A percentile compares a stretch with the other conserved stretches of the same genome.
Conservation (phyloP, 1,140 invertebrate genomes). For the Macrostomum lignano region DNA sequence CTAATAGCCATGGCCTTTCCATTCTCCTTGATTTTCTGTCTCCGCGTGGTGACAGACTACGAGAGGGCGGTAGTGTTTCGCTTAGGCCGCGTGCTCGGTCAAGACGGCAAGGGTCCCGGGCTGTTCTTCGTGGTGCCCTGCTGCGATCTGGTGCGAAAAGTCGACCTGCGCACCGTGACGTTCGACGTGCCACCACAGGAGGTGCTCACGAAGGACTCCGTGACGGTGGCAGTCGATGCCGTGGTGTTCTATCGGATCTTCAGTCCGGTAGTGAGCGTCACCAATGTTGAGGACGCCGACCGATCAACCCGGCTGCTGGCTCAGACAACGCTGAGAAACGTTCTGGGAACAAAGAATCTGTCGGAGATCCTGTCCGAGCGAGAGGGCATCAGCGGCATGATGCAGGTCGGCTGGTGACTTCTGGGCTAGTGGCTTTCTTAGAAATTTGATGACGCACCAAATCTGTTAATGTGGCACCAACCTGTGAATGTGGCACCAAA, state of each 20-base stretch:
- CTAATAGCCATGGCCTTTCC: too few species aligned
- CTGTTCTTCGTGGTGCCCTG: conserved; percentile 9
- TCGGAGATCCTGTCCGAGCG: conserved; percentile 8
- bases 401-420: conserved; percentile 7
- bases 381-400: conserved; percentile 7
- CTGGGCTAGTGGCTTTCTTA: too few species aligned
- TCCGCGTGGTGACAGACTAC: conserved; percentile 13
- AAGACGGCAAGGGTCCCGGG: conserved; percentile 43
- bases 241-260: conserved; percentile 8
- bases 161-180: conserved; percentile 9
- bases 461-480: too few species aligned
- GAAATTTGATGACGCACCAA: too few species aligned
- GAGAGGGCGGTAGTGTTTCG: conserved; percentile 30
- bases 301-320: conserved; percentile 8
- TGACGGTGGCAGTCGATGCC: conserved; percentile 10
- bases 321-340: conserved; percentile 9
- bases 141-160: conserved; percentile 6
- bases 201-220: conserved; percentile 10
- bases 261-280: conserved; percentile 8
- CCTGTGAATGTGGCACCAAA: too few species aligned
- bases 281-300: conserved; percentile 9
- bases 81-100: conserved; percentile 32
- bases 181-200: conserved; percentile 10
- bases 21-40: too few species aligned
- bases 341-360: conserved; percentile 9